phyloP scores from a whole-genome alignment of 37 sponge, comb jelly and placozoan species.

The Crambe crambe region DNA sequence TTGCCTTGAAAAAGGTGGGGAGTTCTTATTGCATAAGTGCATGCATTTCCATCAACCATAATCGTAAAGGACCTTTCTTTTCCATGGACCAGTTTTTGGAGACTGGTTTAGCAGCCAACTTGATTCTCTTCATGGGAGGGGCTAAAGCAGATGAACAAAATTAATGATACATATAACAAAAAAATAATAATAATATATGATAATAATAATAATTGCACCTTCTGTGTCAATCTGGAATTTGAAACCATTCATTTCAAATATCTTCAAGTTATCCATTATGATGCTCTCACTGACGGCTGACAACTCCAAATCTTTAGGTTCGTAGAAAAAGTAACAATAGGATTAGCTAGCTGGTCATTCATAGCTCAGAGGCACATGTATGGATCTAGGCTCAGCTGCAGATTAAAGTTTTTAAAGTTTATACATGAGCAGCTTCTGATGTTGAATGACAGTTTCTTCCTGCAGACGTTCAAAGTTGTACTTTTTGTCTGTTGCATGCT shows the following conservation, averaged over 20 bases:
- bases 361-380: no score
- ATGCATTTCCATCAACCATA: neutral
- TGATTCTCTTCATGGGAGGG: constrained; percentile 75
- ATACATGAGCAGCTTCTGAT: constrained; percentile 82
- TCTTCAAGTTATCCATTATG: constrained; percentile 77
- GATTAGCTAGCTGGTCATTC: no score
- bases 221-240: constrained; percentile 73
- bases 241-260: constrained; percentile 93
- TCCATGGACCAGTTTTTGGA: constrained; percentile 86
- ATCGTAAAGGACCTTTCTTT: constrained; percentile 54
- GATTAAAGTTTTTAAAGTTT: no score
- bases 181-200: neutral
- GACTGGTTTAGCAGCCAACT: constrained; percentile 79
- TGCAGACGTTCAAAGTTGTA: constrained; percentile 91
- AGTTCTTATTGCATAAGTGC: neutral
- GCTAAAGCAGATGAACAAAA: constrained; percentile 37
- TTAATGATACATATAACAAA: neutral
- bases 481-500: constrained; percentile 99
- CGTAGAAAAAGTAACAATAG: neutral
- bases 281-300: constrained; percentile 81
- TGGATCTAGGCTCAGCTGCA: no score
- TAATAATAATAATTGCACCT: constrained; percentile 18
- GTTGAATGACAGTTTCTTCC: constrained; percentile 73
- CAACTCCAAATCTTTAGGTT: constrained; percentile 76
- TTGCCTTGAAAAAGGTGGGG: constrained; percentile 67